Base-by-base conservation (phyloP, 2,113 vertebrate genomes). In the Egretta garzetta region DNA sequence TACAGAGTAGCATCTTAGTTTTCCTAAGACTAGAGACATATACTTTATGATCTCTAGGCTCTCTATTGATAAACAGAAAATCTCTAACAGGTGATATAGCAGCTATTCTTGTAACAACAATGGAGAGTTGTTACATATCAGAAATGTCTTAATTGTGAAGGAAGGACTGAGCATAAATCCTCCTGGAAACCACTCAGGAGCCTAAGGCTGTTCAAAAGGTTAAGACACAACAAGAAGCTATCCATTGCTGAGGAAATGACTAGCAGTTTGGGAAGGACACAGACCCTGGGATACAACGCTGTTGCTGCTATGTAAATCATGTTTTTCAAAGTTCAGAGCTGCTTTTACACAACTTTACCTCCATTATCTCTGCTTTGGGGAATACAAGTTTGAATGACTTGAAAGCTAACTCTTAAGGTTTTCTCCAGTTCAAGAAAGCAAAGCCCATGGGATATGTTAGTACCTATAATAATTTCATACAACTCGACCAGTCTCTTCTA, bases 91-190 rank as follows among this genome's bases (percentile, higher is more conserved):
- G 73, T 97, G 76, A 83, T 67, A 97, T 56, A 97, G 86, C 68
- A 88, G 93, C 91, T 98, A 95, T 97, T 92, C 58, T 79, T 90
- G 47, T 74, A 76, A 62, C 52, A 93, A 97, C 86, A 98, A 97
- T 93, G 87, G 58, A 85, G 66, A 50, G 66, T 93, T 97, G 91
- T 76, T 96, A 72, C 97, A 68, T 75, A 83, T 66, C 55, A 76
- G 71, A 91, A 90, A 56, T 60, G 68, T 96, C 96, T 94, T 97
- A 90, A 96, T 93, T 98, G 93, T 97, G 88, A 90, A 92, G 87
- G 71, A 75, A 85, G 76, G 94, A 97, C 96, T 97, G 97, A 98
- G 98, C 97, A 96, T 90, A 95, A 96, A 97, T 96, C 95, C 97
- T 97, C 71, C 90, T 86, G 68, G 41, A 85, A 66, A 37, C 43